Conservation (phyloP, 2,888 invertebrate genomes). For the Drosophila stalkeri region DNA sequence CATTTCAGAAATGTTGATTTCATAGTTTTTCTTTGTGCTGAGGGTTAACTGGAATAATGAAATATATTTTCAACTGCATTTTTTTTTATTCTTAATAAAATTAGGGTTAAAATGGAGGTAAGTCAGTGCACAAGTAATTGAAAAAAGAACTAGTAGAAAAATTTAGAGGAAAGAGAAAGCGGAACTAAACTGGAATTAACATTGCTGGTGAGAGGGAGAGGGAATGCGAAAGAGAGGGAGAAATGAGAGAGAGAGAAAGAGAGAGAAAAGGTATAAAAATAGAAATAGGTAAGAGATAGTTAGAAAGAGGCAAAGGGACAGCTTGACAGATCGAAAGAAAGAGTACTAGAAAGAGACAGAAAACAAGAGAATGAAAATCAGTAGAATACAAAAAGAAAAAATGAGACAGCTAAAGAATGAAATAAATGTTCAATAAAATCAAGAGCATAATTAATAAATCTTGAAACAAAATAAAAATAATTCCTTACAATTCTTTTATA, state of each 20-base stretch:
- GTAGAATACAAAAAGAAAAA: too few species aligned
- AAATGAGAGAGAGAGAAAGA: not conserved
- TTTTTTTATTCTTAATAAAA: conserved; percentile 10
- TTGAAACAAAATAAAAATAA: too few species aligned
- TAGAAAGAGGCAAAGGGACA: not conserved
- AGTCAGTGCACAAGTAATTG: not conserved
- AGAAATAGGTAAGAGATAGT: not conserved
- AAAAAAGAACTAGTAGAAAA: not conserved
- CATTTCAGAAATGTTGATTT: conserved; percentile 30
- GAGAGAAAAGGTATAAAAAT: not conserved
- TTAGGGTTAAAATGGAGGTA: not conserved
- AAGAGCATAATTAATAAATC: too few species aligned
- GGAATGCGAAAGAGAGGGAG: not conserved
- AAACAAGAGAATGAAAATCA: not conserved
- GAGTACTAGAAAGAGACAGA: too few species aligned
- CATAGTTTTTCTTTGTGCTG: conserved; percentile 2
- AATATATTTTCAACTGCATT: conserved; percentile 12
- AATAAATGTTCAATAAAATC: too few species aligned
- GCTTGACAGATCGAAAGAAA: accelerated
- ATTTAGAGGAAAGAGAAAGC: accelerated
- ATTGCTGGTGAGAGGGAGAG: not conserved
- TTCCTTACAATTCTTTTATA: too few species aligned
- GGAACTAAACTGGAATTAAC: not conserved
- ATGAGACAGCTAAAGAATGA: not conserved
- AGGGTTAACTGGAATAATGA: not conserved